Base-by-base conservation (phyloP, 2,797 vertebrate species). In the Bufotes viridis region DNA sequence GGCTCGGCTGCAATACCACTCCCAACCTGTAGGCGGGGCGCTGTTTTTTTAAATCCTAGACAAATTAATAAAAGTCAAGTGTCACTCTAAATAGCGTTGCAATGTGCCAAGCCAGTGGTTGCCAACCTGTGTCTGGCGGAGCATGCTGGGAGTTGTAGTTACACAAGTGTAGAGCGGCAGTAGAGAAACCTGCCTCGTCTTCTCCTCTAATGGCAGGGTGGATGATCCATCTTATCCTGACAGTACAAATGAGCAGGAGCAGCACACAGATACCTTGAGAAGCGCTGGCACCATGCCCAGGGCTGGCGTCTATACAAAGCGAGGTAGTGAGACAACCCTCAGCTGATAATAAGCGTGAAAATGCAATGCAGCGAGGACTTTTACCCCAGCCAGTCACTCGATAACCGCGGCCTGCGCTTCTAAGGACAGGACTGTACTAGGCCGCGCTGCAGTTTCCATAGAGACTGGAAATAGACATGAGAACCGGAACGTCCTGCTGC, bases 401-500 rank as follows among this genome's bases (percentile, higher is more conserved):
- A 42, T 76, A 84, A 57, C 29, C 29, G 3, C 15, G 15, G 34
- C 34, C 34, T 13, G 29, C 11, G 49, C 49, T 72, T 53, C n/a
- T 7, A 29, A 60, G 24, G 42, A n/a, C 29, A 81, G 76, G 55
- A 29, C 78, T 24, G 81, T 24, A 7, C 9, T 15, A 84, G 15
- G 17, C 17, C 34, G 72, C 70, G 26, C 55, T 0, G 6, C 70
- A 49, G 83, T 76, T 53, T 63, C 83, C 83, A 85, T 76, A 85
- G 72, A 63, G 58, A 85, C 72, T 53, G 70, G 34, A 63, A 22
- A 26, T 42, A 10, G 58, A 22, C 57, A 76, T 8, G 70, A 63
- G 83, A 78, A 20, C 34, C 13, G 58, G 29, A 76, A 51, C 72
- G 61, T 75, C 69, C 82, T 24, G 69, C 57, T 51, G 70, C 42